phyloP scores from a whole-genome alignment of 1,140 invertebrate species.

The Microplitis mediator region DNA sequence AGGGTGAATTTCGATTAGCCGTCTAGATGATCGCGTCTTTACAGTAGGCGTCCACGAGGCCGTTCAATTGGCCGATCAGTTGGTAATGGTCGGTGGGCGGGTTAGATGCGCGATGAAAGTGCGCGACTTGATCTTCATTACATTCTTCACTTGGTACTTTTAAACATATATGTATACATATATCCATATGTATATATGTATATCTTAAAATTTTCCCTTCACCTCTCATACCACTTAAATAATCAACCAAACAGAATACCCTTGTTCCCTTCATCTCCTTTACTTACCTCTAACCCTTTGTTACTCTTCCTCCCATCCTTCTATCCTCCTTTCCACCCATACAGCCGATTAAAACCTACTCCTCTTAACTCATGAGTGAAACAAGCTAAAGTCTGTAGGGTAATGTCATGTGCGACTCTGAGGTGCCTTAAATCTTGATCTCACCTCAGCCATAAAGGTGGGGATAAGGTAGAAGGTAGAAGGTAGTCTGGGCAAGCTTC shows the following conservation, averaged over 20 bases:
- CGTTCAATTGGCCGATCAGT: constrained; percentile 57
- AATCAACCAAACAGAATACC: neutral
- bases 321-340: too few species aligned
- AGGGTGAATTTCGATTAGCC: neutral
- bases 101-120: constrained; percentile 50
- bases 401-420: constrained; percentile 35
- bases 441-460: constrained; percentile 46
- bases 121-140: constrained; percentile 47
- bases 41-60: constrained; percentile 54
- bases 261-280: constrained; percentile 10
- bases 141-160: neutral
- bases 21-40: neutral
- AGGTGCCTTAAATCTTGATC: constrained; percentile 58
- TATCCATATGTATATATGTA: too few species aligned
- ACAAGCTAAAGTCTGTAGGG: constrained; percentile 5
- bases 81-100: constrained; percentile 61
- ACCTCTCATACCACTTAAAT: neutral
- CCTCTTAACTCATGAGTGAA: neutral
- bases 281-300: neutral
- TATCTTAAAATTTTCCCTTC: constrained; percentile 1
- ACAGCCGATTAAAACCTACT: too few species aligned
- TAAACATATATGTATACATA: neutral
- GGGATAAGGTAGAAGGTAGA: constrained; percentile 40
- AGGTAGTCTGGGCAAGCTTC: constrained; percentile 60
- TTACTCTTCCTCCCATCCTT: constrained; percentile 3